These are phyloP conservation scores for Ceyx erithaca DNA, from an alignment of 2,797 vertebrate species.

Conservation along the genomic window DNA sequence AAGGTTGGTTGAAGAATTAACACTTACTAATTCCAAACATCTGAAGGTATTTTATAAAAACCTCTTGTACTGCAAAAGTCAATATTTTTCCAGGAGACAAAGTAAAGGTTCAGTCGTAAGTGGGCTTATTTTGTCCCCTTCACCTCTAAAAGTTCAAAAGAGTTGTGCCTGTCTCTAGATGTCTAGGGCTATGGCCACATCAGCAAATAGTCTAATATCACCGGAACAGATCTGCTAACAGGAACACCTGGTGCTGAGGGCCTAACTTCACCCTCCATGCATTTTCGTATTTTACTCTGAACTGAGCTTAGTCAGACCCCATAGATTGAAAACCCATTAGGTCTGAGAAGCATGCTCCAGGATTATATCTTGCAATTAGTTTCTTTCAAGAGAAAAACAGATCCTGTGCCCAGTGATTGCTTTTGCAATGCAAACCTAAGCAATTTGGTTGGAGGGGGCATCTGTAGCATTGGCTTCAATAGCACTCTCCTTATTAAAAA, in stretches of 20 bases:
- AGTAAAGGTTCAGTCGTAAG: background rate
- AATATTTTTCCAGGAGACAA: background rate
- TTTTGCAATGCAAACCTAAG: background rate
- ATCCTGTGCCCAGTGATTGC: background rate
- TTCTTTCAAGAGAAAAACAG: background rate
- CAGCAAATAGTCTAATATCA: background rate
- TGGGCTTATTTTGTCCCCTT: background rate
- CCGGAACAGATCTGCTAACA: background rate
- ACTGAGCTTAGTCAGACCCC: background rate
- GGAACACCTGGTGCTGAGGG: background rate
- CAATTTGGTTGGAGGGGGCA: background rate
- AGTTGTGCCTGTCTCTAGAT: background rate
- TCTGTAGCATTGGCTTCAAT: background rate
- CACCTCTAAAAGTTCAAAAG: background rate
- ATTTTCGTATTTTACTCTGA: background rate
- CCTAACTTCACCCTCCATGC: background rate
- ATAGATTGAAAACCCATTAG: background rate
- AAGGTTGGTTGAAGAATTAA: background rate
- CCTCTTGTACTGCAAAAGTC: background rate
- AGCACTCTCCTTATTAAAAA: background rate
- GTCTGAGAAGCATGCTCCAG: background rate
- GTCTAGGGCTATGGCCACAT: background rate
- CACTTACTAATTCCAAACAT: background rate
- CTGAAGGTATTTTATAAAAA: background rate
- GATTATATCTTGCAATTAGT: background rate